Evolutionary conservation across 2,797 vertebrate species (phyloP).

Genomic region (Pelochelys cantorii): DNA sequence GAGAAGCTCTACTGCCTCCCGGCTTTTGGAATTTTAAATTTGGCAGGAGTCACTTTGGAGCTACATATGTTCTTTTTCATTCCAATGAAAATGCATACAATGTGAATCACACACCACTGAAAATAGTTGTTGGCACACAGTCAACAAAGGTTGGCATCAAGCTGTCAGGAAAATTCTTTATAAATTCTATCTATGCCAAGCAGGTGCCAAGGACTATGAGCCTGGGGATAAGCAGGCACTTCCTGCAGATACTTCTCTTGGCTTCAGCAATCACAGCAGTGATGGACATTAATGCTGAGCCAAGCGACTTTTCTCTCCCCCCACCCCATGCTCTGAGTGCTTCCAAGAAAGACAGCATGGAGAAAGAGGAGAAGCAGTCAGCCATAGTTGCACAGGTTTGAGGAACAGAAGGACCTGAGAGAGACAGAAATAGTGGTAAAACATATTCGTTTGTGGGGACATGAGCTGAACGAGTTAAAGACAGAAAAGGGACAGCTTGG

Average conservation of each 20-base stretch:
- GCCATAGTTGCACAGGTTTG: background rate
- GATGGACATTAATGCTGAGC: too few species aligned
- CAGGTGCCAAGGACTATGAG: background rate
- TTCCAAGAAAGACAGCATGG: background rate
- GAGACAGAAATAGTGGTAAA: background rate
- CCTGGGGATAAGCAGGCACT: background rate
- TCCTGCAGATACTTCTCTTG: background rate
- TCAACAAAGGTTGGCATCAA: background rate
- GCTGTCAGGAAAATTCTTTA: background rate
- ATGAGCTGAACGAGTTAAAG: background rate
- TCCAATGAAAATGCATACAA: background rate
- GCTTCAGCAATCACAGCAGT: background rate
- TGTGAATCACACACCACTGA: background rate
- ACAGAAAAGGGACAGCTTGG: background rate
- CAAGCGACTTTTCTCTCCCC: too few species aligned
- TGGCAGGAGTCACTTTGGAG: background rate
- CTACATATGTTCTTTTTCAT: too few species aligned
- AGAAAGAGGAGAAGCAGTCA: background rate
- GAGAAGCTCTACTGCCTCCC: background rate
- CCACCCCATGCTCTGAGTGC: too few species aligned
- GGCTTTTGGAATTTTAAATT: background rate
- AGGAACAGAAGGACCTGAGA: background rate
- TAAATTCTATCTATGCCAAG: background rate
- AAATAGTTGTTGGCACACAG: background rate
- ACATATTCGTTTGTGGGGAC: background rate